Evolutionary conservation across 2,888 invertebrate species (phyloP).

Genomic region (Sabatieria punctata): DNA sequence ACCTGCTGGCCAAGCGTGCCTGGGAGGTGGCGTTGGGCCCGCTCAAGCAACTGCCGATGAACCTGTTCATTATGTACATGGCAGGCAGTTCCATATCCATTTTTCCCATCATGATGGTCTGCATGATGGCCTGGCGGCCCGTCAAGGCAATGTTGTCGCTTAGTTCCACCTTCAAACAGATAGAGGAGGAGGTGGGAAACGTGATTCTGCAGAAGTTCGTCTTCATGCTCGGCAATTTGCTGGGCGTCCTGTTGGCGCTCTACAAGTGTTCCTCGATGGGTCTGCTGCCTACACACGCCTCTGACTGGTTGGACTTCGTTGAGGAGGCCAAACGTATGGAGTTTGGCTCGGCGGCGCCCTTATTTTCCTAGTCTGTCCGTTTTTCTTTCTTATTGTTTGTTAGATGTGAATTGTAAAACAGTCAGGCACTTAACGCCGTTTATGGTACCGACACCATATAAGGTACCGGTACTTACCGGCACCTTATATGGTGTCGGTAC

Average conservation of each 20-base stretch:
- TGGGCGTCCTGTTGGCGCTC: constrained; percentile 71
- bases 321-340: constrained; percentile 46
- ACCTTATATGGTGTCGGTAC: no score
- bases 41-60: constrained; percentile 49
- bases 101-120: constrained; percentile 99
- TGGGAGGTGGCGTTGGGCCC: constrained; percentile 31
- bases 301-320: constrained; percentile 94
- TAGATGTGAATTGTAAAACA: no score
- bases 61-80: constrained; percentile 99
- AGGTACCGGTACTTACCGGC: no score
- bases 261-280: constrained; percentile 99
- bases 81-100: constrained; percentile 97
- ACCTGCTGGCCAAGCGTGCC: constrained; percentile 25
- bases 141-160: constrained; percentile 83
- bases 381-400: no score
- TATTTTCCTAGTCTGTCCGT: not conserved
- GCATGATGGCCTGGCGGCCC: constrained; percentile 90
- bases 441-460: no score
- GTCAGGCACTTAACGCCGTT: no score
- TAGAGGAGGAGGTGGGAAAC: not conserved
- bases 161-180: constrained; percentile 35
- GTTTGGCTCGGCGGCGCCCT: not conserved
- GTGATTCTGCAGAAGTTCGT: constrained; percentile 63
- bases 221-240: constrained; percentile 77
- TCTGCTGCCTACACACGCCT: constrained; percentile 80